A percentile compares a stretch with the other conserved stretches of the same genome.
phyloP scores from a whole-genome alignment of 2,113 vertebrate genomes.

The Mungos mungo region DNA sequence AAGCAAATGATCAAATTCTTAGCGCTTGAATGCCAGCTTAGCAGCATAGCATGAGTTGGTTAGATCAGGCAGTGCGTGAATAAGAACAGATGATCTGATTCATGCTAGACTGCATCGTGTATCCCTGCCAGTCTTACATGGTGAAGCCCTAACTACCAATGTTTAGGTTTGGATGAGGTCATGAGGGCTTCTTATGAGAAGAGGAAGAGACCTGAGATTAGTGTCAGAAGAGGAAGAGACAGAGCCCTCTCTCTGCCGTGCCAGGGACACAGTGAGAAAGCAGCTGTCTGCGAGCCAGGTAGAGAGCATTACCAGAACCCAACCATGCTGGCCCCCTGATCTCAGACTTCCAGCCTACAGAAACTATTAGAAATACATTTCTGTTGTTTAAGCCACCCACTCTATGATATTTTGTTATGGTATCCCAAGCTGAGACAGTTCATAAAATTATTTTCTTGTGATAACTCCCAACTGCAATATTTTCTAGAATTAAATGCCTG shows the following conservation, averaged over 20 bases:
- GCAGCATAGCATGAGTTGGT: not conserved
- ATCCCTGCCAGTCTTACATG: not conserved
- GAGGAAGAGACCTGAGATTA: not conserved
- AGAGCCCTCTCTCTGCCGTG: not conserved
- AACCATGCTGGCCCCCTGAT: not conserved
- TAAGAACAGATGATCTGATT: not conserved
- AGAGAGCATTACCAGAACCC: not conserved
- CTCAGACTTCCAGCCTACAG: not conserved
- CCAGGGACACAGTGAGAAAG: not conserved
- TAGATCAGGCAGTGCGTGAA: not conserved
- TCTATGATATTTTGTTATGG: not conserved
- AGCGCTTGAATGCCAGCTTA: not conserved
- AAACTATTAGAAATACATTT: not conserved
- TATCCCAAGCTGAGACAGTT: not conserved
- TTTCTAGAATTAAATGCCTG: constrained; percentile 21
- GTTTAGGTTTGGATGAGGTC: not conserved
- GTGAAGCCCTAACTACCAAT: not conserved
- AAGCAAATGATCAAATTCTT: not conserved
- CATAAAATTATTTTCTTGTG: not conserved
- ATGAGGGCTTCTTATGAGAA: not conserved
- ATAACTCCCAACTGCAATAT: not conserved
- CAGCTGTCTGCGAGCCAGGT: not conserved
- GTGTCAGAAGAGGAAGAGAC: not conserved
- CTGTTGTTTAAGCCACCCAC: not conserved
- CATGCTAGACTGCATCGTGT: not conserved